Evolutionary conservation across 2,113 vertebrate species (phyloP).

Genomic region (Callipepla californica): DNA sequence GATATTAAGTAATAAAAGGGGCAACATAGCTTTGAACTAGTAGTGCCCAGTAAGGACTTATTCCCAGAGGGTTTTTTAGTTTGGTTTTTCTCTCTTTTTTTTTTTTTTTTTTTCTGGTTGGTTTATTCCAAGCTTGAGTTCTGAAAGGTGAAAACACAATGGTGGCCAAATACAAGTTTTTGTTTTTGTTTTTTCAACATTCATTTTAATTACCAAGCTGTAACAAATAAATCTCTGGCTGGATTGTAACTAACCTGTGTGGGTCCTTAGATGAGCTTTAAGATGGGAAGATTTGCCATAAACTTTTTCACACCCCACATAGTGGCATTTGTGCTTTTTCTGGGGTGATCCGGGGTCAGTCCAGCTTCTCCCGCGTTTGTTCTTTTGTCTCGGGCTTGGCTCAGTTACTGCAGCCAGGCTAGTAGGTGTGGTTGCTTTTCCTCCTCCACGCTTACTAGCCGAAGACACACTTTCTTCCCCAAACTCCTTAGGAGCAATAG

Average conservation of each 20-base stretch:
- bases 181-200: background rate
- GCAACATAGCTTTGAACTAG: background rate
- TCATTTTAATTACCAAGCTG: conserved; percentile 58
- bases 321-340: conserved; percentile 99
- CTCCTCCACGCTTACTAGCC: conserved; percentile 76
- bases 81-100: background rate
- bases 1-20: conserved; percentile 22
- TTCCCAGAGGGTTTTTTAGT: background rate
- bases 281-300: conserved; percentile 99
- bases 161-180: conserved; percentile 44
- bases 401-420: conserved; percentile 79
- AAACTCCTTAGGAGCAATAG: conserved; percentile 54
- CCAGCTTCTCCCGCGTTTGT: conserved; percentile 87
- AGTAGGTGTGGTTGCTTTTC: conserved; percentile 91
- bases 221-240: conserved; percentile 59
- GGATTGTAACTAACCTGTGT: conserved; percentile 93
- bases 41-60: background rate
- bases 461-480: conserved; percentile 61
- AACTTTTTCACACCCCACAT: conserved; percentile 98
- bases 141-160: conserved; percentile 27
- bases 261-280: conserved; percentile 99
- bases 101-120: background rate
- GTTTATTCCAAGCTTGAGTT: conserved; percentile 29
- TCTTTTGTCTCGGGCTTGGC: conserved; percentile 93
- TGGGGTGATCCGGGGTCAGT: conserved; percentile 90